Evolutionary conservation across 2,797 vertebrate species (phyloP), one percentile per base, ranked within the genome.

Genomic region (Cheirogaleus major): DNA sequence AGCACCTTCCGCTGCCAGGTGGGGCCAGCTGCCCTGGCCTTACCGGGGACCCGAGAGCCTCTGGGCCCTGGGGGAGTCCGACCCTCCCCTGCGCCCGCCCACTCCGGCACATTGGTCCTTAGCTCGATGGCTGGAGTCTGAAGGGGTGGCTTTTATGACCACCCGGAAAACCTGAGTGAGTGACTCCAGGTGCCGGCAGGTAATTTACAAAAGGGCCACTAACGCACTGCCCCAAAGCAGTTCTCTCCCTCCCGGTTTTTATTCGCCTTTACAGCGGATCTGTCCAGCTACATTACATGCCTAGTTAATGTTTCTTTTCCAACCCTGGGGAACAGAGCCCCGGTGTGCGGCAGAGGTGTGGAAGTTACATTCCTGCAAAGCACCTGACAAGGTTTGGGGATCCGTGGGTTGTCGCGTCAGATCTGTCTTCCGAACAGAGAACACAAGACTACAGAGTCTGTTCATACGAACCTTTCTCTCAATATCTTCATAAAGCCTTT

Each of bases 391-490:
- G n/a, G 14, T 32, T 25, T 41, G 32, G 35, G 79, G 38, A 45
- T 61, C 82, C n/a, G 0, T 0, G 41, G 35, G 63, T 35, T 4
- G 30, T 52, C 67, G 20, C 14, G 9, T 67, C 23, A 55, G 73
- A 22, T 70, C 41, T 41, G 38, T 61, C 80, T 93, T 65, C 80
- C 22, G 18, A 59, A 61, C 9, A 72, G 8, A 20, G 83, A 69
- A 27, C 35, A 4, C n/a, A 86, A 70, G 85, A n/a, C 41, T 55
- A 93, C 41, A 55, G 43, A 38, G 25, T 57, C 22, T 80, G 79
- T 96, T 57, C 38, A 94, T 94, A 97, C 96, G 96, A 97, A 98
- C 91, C 55, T 96, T 97, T 95, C 94, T 79, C 38, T 95, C 67
- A 52, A 65, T 41, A 23, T 97, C 88, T 89, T 98, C 91, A 50